Percentiles rank a stretch among this genome's conserved stretches.
Conservation (phyloP, 2,797 vertebrate species). For the Alfaro cultratus region DNA sequence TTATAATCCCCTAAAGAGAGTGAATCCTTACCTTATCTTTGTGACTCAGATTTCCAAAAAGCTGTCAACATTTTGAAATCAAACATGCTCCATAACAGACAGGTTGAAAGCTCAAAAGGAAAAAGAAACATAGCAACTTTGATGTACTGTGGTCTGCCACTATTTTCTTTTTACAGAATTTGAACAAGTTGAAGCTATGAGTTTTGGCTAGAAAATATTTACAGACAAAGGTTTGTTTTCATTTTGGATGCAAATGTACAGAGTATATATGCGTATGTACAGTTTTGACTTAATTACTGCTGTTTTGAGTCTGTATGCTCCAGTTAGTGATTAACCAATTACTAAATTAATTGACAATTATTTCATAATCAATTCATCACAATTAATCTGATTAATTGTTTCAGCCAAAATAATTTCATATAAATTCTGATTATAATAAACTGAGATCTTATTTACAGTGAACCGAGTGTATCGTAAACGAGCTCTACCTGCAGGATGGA, state of each 20-base stretch:
- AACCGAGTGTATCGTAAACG: conserved; percentile 25
- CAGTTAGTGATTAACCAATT: too few relatives aligned
- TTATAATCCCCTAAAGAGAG: neutral
- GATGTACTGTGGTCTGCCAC: neutral
- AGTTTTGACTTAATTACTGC: too few relatives aligned
- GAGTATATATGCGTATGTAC: too few relatives aligned
- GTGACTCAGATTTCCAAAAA: neutral
- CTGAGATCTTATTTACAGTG: neutral
- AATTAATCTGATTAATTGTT: too few relatives aligned
- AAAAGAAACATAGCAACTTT: neutral
- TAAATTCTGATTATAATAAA: neutral
- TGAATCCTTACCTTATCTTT: neutral
- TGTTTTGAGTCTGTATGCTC: too few relatives aligned
- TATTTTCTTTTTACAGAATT: too few relatives aligned
- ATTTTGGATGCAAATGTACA: too few relatives aligned
- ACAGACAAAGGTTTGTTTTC: too few relatives aligned
- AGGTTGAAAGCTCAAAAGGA: neutral
- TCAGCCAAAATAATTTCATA: neutral
- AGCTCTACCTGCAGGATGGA: conserved; percentile 97
- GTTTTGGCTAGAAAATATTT: too few relatives aligned
- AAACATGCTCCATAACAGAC: neutral
- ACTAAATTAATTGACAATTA: too few relatives aligned
- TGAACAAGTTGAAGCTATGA: too few relatives aligned
- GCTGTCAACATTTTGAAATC: neutral
- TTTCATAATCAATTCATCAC: too few relatives aligned